Conservation (phyloP, 2,797 vertebrate genomes). For the Ambastaia sidthimunki region DNA sequence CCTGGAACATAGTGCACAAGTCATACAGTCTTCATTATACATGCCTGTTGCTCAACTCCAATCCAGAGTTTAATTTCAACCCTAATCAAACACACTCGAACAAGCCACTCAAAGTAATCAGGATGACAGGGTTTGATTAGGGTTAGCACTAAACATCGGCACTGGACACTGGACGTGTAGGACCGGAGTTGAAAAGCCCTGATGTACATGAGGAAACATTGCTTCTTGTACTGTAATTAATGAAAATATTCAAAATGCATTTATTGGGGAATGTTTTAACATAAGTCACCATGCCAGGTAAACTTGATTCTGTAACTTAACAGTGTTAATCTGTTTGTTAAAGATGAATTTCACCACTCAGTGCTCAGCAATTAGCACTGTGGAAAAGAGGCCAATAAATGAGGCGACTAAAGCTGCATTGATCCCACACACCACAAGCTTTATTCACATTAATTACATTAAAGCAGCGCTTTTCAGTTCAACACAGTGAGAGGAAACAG, state of each 20-base stretch:
- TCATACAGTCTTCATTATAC: too few relatives aligned
- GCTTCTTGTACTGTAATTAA: background rate
- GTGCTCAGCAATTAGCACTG: background rate
- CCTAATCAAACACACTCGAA: too few relatives aligned
- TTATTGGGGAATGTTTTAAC: background rate
- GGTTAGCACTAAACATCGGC: too few relatives aligned
- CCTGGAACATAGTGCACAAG: too few relatives aligned
- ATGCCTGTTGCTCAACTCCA: too few relatives aligned
- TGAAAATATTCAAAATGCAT: background rate
- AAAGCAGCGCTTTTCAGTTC: conserved; percentile 48
- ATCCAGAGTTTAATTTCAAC: too few relatives aligned
- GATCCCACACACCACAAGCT: conserved; percentile 24
- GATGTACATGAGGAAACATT: background rate
- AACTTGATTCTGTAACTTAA: background rate
- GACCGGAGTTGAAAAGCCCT: too few relatives aligned
- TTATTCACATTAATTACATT: conserved; percentile 37
- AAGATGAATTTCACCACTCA: conserved; percentile 1
- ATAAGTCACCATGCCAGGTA: background rate
- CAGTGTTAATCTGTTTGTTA: background rate
- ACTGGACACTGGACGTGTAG: too few relatives aligned
- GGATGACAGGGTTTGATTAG: too few relatives aligned
- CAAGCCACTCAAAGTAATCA: too few relatives aligned
- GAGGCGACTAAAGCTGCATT: conserved; percentile 7
- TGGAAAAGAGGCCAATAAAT: conserved; percentile 33
- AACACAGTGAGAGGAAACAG: conserved; percentile 16